Evolutionary conservation across 2,797 vertebrate genomes (phyloP).

Genomic region (Malurus splendens): DNA sequence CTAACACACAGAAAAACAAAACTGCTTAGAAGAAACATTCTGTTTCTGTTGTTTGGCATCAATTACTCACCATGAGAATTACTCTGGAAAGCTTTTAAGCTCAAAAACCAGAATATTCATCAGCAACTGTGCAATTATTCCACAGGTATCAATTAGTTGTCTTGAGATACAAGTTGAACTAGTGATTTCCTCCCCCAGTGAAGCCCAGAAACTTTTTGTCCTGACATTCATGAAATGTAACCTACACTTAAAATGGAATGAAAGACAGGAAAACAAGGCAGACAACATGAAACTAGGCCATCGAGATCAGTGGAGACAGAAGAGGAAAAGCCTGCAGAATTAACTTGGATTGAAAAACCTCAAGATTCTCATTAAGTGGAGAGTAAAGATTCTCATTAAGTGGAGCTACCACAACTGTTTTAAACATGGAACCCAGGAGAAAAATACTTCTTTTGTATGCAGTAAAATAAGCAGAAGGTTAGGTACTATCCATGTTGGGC

Average conservation of each 20-base stretch:
- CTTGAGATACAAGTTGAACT: not conserved
- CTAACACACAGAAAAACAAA: not conserved
- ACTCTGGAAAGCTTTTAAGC: not conserved
- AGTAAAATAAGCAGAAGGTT: not conserved
- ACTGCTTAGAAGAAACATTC: not conserved
- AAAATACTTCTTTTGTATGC: not conserved
- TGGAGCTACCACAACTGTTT: not conserved
- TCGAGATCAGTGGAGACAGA: not conserved
- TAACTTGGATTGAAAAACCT: not conserved
- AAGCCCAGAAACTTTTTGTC: not conserved
- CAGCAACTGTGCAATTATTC: not conserved
- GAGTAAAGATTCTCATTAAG: not conserved
- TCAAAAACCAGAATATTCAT: not conserved
- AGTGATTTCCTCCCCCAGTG: not conserved
- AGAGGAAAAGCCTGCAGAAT: not conserved
- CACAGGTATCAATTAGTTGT: not conserved
- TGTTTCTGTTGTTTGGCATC: not conserved
- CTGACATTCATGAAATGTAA: not conserved
- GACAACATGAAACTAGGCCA: not conserved
- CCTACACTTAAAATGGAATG: not conserved
- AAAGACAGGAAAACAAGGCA: not conserved
- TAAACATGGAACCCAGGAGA: not conserved
- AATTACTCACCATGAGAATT: not conserved
- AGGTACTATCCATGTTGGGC: too few relatives aligned
- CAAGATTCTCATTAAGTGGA: not conserved